A percentile compares a stretch with the other conserved stretches of the same genome.
phyloP scores from a whole-genome alignment of 2,113 vertebrate genomes.

The Agelaius tricolor region DNA sequence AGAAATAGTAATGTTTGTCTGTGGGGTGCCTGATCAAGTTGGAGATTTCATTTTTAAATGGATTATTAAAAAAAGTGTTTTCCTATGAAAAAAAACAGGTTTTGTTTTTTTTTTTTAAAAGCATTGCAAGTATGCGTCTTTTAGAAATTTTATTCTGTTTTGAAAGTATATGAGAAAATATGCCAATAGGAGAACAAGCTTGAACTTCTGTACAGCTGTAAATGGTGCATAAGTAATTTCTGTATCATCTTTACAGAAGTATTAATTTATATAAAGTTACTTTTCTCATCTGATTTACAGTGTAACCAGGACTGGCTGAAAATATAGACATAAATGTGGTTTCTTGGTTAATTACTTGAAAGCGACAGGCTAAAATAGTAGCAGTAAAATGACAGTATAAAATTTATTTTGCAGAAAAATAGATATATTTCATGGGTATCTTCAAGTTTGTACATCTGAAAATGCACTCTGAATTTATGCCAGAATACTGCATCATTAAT shows the following conservation, averaged over 20 bases:
- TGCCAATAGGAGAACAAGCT: background rate
- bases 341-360: background rate
- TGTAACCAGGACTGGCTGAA: background rate
- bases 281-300: background rate
- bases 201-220: background rate
- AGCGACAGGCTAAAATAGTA: background rate
- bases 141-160: background rate
- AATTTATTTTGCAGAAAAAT: background rate
- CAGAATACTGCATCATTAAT: background rate
- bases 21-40: background rate
- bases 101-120: background rate
- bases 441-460: background rate
- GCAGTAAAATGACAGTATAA: background rate
- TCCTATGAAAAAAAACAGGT: background rate
- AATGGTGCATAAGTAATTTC: background rate
- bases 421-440: background rate
- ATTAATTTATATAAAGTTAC: background rate
- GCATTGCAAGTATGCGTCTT: background rate
- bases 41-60: background rate
- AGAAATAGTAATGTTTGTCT: background rate
- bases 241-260: background rate
- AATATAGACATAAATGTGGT: background rate
- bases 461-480: conserved; percentile 3
- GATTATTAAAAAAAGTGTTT: background rate
- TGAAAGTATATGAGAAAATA: background rate